Percentiles rank a stretch among this genome's conserved stretches.
phyloP scores from a whole-genome alignment of 1,140 invertebrate species.

The Drosophila kurseongensis region DNA sequence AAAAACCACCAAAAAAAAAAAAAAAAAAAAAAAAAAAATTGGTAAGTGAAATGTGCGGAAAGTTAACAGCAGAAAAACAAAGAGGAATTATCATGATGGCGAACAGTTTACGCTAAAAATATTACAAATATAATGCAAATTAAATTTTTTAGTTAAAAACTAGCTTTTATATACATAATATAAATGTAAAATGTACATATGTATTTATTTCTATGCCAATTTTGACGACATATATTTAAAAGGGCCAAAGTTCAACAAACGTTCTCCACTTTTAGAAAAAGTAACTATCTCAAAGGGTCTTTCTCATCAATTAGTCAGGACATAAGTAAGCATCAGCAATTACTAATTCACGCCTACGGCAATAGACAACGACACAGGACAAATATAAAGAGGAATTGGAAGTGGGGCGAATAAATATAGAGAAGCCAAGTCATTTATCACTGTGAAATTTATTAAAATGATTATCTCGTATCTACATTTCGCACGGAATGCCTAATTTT shows the following conservation, averaged over 20 bases:
- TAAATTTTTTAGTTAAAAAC: neutral
- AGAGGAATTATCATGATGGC: no score
- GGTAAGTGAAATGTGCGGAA: slow-evolving; percentile 14
- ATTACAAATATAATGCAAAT: neutral
- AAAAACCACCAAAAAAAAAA: no score
- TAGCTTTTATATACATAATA: no score
- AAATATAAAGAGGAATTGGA: slow-evolving; percentile 5
- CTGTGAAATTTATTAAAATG: slow-evolving; percentile 82
- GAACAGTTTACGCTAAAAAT: neutral
- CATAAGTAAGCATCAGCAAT: slow-evolving; percentile 47
- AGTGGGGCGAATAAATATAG: slow-evolving; percentile 2
- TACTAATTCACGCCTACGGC: slow-evolving; percentile 69
- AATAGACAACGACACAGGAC: slow-evolving; percentile 8
- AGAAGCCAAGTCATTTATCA: slow-evolving; percentile 70
- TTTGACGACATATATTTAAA: neutral
- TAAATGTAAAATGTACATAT: no score
- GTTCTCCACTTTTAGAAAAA: neutral
- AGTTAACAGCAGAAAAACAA: neutral
- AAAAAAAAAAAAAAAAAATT: no score
- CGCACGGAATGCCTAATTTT: slow-evolving; percentile 81
- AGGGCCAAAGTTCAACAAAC: neutral
- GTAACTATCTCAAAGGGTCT: neutral
- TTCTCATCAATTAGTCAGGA: slow-evolving; percentile 49
- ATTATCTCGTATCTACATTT: slow-evolving; percentile 80
- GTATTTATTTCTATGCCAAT: no score